These are phyloP conservation scores for Drosophila pruinosa DNA, from an alignment of 1,140 invertebrate genomes.

Conservation along the genomic window DNA sequence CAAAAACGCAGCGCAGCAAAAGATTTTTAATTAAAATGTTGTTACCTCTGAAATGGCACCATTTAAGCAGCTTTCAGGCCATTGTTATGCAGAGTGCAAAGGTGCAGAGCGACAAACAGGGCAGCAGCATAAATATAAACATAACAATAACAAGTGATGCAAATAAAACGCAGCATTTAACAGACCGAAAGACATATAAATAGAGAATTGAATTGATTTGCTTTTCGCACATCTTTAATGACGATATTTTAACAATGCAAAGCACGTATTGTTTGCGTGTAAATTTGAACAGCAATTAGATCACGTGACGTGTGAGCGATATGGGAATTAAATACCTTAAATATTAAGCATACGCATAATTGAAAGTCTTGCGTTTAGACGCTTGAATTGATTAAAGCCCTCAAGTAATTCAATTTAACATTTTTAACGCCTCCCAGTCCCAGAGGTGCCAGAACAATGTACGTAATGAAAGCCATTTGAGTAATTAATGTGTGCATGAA, in stretches of 20 bases:
- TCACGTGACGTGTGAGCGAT: slow-evolving; percentile 15
- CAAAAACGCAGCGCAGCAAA: slow-evolving; percentile 22
- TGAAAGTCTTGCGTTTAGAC: slow-evolving; percentile 4
- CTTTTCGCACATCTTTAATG: slow-evolving; percentile 26
- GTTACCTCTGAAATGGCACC: slow-evolving; percentile 28
- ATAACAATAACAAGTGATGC: slow-evolving; percentile 26
- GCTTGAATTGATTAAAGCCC: not conserved
- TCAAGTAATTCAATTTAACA: not conserved
- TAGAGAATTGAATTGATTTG: slow-evolving; percentile 25
- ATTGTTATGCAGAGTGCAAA: slow-evolving; percentile 31
- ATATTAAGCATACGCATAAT: slow-evolving; percentile 14
- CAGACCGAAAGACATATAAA: not conserved
- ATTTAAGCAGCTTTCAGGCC: slow-evolving; percentile 36
- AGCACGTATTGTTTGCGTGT: slow-evolving; percentile 22
- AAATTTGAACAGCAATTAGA: not conserved
- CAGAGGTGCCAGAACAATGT: slow-evolving; percentile 12
- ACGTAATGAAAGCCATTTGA: slow-evolving; percentile 27
- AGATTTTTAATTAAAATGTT: slow-evolving; percentile 48
- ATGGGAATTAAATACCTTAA: not conserved
- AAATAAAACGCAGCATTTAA: slow-evolving; percentile 13
- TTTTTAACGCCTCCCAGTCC: not conserved
- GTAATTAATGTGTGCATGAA: slow-evolving; percentile 30
- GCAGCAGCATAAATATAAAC: not conserved
- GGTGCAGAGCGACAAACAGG: not conserved
- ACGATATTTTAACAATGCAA: slow-evolving; percentile 16